phyloP scores from a whole-genome alignment of 2,113 vertebrate genomes.

The Catagonus wagneri region DNA sequence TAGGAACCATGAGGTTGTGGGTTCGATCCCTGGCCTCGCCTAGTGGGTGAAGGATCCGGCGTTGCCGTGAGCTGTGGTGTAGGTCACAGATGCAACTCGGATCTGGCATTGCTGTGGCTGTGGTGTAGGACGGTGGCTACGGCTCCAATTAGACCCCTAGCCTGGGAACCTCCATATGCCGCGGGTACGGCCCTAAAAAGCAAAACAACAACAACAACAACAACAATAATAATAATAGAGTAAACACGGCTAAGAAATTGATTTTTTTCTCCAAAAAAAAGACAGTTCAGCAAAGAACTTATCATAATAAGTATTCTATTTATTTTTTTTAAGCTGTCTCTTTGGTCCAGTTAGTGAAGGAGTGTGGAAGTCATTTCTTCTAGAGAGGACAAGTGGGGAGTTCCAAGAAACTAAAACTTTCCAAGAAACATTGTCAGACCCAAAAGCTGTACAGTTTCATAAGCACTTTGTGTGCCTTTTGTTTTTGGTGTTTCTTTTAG shows the following conservation, averaged over 20 bases:
- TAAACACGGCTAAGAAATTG: not conserved
- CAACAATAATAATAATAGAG: not conserved
- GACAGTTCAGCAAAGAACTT: not conserved
- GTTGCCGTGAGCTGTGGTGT: too few relatives aligned
- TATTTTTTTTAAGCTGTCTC: not conserved
- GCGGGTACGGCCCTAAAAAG: too few relatives aligned
- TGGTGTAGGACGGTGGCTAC: too few relatives aligned
- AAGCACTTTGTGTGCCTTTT: not conserved
- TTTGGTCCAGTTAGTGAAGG: not conserved
- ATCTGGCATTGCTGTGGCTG: too few relatives aligned
- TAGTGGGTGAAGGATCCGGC: too few relatives aligned
- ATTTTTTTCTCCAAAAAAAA: not conserved
- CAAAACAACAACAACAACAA: not conserved
- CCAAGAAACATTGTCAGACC: not conserved
- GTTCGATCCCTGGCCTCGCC: too few relatives aligned
- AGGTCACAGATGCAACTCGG: too few relatives aligned
- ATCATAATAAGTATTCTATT: not conserved
- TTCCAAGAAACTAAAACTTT: constrained; percentile 26
- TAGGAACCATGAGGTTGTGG: too few relatives aligned
- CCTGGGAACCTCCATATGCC: too few relatives aligned
- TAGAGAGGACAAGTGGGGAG: not conserved
- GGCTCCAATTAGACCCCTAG: too few relatives aligned
- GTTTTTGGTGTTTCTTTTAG: constrained; percentile 4
- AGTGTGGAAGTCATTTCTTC: not conserved
- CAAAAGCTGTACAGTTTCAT: not conserved